Evolutionary conservation across 2,888 invertebrate species (phyloP).

Genomic region (Platerodrilus igneus): DNA sequence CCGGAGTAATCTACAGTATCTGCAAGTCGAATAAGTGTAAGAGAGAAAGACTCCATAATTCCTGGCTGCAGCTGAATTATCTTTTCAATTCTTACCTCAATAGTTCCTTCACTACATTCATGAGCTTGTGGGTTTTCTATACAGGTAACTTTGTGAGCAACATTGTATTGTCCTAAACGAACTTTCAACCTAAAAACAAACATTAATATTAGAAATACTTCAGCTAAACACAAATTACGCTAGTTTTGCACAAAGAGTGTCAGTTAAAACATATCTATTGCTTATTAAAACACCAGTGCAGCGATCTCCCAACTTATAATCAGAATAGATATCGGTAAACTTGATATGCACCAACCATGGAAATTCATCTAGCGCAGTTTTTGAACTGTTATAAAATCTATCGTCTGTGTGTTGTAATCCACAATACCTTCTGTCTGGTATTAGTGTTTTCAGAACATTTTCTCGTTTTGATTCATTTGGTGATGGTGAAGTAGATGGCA

Average conservation of each 20-base stretch:
- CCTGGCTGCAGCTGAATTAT: slow-evolving; percentile 1
- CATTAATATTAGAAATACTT: not conserved
- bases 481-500: too few species aligned
- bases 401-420: slow-evolving; percentile 10
- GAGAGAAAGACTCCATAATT: not conserved
- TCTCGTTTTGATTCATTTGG: not conserved
- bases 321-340: slow-evolving; percentile 2
- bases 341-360: slow-evolving; percentile 7
- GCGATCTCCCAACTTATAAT: slow-evolving; percentile 1
- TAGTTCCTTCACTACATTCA: slow-evolving; percentile 2
- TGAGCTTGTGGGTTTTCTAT: not conserved
- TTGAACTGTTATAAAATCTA: not conserved
- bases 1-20: not conserved
- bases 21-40: slow-evolving; percentile 4
- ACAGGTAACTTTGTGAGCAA: slow-evolving; percentile 5
- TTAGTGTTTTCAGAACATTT: slow-evolving; percentile 1
- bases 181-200: slow-evolving; percentile 7
- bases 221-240: slow-evolving; percentile 2
- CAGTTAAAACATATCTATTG: slow-evolving; percentile 8
- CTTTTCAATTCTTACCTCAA: slow-evolving; percentile 5
- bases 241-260: slow-evolving; percentile 6
- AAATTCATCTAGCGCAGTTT: slow-evolving; percentile 7
- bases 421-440: slow-evolving; percentile 3
- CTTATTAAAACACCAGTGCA: slow-evolving; percentile 9
- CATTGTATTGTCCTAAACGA: slow-evolving; percentile 8